Evolutionary conservation across 1,140 invertebrate species (phyloP).

Genomic region (Anagrus nilaparvatae): DNA sequence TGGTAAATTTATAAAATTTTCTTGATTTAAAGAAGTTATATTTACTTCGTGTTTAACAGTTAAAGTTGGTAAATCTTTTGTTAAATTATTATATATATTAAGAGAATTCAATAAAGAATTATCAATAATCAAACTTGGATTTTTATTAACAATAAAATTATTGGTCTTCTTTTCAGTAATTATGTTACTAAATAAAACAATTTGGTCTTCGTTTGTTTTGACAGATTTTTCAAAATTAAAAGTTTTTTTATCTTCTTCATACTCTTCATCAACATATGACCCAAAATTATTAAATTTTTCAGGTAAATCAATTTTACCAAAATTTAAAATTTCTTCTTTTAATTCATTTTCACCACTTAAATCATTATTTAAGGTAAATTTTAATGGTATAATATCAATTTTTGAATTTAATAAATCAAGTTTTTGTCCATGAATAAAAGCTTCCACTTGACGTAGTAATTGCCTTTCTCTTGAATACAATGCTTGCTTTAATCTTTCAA

Average conservation of each 20-base stretch:
- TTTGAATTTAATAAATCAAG: conserved; percentile 34
- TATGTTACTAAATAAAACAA: too few relatives aligned
- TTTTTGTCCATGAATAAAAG: conserved; percentile 41
- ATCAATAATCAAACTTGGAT: too few relatives aligned
- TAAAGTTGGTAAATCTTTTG: too few relatives aligned
- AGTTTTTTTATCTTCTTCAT: conserved; percentile 38
- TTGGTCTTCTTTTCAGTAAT: too few relatives aligned
- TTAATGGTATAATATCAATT: conserved; percentile 21
- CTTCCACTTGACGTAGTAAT: conserved; percentile 45
- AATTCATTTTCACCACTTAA: conserved; percentile 33
- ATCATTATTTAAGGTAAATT: conserved; percentile 30
- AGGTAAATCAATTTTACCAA: conserved; percentile 42
- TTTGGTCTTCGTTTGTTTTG: conserved; percentile 27
- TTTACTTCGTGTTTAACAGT: too few relatives aligned
- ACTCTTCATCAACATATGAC: conserved; percentile 37
- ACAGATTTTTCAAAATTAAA: conserved; percentile 44
- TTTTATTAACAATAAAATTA: too few relatives aligned
- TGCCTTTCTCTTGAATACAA: conserved; percentile 42
- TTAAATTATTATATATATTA: too few relatives aligned
- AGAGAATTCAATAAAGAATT: too few relatives aligned
- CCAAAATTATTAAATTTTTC: conserved; percentile 34
- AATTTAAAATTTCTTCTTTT: conserved; percentile 36
- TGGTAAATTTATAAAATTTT: too few relatives aligned
- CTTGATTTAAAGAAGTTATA: too few relatives aligned
- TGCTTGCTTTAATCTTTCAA: conserved; percentile 36